Conservation (phyloP, 2,888 invertebrate genomes). For the Xestia xanthographa region DNA sequence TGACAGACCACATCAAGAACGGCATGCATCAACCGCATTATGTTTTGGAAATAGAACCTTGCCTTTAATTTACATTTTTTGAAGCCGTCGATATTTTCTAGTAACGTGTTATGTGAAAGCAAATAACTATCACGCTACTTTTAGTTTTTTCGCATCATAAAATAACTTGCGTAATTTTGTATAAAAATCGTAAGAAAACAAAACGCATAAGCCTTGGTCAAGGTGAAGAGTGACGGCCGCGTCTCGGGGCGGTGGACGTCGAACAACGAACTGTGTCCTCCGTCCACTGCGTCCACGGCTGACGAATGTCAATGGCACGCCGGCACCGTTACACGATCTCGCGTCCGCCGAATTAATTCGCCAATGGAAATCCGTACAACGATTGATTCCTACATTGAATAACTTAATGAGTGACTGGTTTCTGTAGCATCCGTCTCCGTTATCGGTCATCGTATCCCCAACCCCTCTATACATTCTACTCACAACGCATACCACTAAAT, state of each 20-base stretch:
- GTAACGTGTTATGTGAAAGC: neutral
- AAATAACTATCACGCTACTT: constrained; percentile 9
- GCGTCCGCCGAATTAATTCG: constrained; percentile 89
- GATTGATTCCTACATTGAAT: constrained; percentile 86
- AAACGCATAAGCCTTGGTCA: constrained; percentile 57
- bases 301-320: constrained; percentile 90
- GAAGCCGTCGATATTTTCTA: constrained; percentile 3
- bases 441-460: constrained; percentile 83
- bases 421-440: constrained; percentile 79
- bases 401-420: constrained; percentile 86
- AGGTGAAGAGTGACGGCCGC: constrained; percentile 64
- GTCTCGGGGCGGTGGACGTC: constrained; percentile 70
- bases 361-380: constrained; percentile 85
- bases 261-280: constrained; percentile 70
- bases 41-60: constrained; percentile 63
- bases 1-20: constrained; percentile 75
- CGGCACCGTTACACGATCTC: constrained; percentile 89
- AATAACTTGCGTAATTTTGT: neutral
- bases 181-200: constrained; percentile 19
- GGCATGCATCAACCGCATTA: constrained; percentile 67
- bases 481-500: constrained; percentile 66
- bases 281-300: constrained; percentile 77
- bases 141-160: neutral
- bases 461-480: constrained; percentile 63
- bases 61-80: constrained; percentile 20